Evolutionary conservation across 2,888 invertebrate species (phyloP), one percentile per base, ranked within the genome.

Genomic region (Sarcophaga caerulescens): DNA sequence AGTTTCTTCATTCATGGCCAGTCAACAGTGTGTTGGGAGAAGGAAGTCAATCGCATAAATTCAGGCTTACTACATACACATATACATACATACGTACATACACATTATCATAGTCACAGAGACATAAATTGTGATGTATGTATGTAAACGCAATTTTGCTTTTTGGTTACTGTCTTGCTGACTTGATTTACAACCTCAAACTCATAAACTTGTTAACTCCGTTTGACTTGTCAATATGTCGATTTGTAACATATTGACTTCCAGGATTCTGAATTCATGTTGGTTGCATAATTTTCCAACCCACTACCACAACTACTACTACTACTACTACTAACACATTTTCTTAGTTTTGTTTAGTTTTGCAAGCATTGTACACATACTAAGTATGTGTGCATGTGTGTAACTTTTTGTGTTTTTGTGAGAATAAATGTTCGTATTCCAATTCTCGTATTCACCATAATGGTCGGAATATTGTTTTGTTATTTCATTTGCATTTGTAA

Each of bases 401-500:
- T 4, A 4, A 4, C 4, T 25, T 25, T 25, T 25, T 25, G 4
- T 25, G 25, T 25, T 25, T 25, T 25, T 25, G 25, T 25, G 25
- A 4, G 25, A 25, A 25, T 25, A 25, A 4, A 25, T n/a, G n/a
- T n/a, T n/a, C n/a, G n/a, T 11, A 12, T 2, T 57, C 35, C 60
- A 63, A 52, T 84, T 57, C 45, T 57, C 45, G 35, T 68, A 44
- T 74, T 79, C 57, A 14, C 74, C 88, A 89, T 52, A 0, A 19
- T n/a, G 6, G 47, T 89, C 89, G 90, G 88, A 79, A 69, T 78
- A 17, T 14, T 52, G 52, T 52, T 12, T 17, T 14, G 23, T 68
- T 62, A 57, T 69, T 83, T 74, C 69, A 68, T 70, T 84, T 74
- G 52, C 70, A 74, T 79, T 52, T 89, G 89, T 88, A 89, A 89